Base-by-base conservation (phyloP, 2,113 vertebrate genomes). In the Thamnaconus septentrionalis region DNA sequence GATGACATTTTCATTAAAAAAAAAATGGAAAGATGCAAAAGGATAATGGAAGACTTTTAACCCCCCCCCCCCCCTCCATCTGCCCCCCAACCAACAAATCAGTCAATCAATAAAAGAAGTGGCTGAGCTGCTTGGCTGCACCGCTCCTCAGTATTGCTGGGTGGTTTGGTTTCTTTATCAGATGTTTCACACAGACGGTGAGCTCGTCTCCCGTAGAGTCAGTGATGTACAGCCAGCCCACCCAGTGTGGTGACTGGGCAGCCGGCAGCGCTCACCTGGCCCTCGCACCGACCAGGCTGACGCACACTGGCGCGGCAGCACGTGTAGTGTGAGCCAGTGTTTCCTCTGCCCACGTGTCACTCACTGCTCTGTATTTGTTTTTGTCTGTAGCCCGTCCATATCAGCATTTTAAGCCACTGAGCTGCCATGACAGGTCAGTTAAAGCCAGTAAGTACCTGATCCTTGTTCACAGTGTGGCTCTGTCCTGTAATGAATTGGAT, bases 341-440 rank as follows among this genome's bases (percentile, higher is more conserved):
- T 62, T 57, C 64, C 50, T 77, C 66, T 85, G 78, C 45, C 41
- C 18, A 1, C 64, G 40, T 39, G 47, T 78, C 80, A 83, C 83
- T 89, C 76, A 87, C 80, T 76, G 59, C 67, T 83, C 44, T 87
- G 80, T 94, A 93, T 96, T 89, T 96, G 83, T 84, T 94, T 97
- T 92, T 93, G 93, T 95, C 94, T 95, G 79, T 90, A 96, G 94
- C 94, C 64, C 85, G 61, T 85, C 85, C 78, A 69, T 95, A 94
- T 95, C 93, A 94, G 82, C 82, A 74, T 88, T 83, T 92, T 87
- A 93, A 88, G 89, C 92, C 91, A 93, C 92, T 94, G 91, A 93
- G 91, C 93, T 95, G 94, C 91, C 94, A 94, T 94, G 93, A 94
- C 93, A 95, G 95, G 95, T 96, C 95, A 93, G 95, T 96, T 95